Evolutionary conservation across 1,140 invertebrate species (phyloP).

Genomic region (Archivesica marissinica): DNA sequence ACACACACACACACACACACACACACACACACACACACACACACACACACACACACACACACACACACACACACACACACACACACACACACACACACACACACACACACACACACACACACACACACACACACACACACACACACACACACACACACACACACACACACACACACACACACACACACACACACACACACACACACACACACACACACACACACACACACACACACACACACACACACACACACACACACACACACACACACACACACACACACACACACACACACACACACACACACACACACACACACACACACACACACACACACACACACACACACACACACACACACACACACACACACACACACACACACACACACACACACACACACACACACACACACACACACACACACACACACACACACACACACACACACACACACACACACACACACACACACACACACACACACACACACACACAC

Average conservation of each 20-base stretch:
- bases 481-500: neutral
- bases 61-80: neutral
- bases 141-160: neutral
- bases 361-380: neutral
- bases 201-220: neutral
- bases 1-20: neutral
- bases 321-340: neutral
- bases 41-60: neutral
- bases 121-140: neutral
- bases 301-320: neutral
- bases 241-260: neutral
- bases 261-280: neutral
- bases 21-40: neutral
- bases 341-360: neutral
- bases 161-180: neutral
- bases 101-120: neutral
- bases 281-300: neutral
- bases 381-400: neutral
- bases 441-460: neutral
- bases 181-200: neutral
- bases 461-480: neutral
- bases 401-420: neutral
- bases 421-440: neutral
- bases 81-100: neutral
- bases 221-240: neutral